Evolutionary conservation across 2,797 vertebrate genomes (phyloP).

Genomic region (Sylvilagus floridanus): DNA sequence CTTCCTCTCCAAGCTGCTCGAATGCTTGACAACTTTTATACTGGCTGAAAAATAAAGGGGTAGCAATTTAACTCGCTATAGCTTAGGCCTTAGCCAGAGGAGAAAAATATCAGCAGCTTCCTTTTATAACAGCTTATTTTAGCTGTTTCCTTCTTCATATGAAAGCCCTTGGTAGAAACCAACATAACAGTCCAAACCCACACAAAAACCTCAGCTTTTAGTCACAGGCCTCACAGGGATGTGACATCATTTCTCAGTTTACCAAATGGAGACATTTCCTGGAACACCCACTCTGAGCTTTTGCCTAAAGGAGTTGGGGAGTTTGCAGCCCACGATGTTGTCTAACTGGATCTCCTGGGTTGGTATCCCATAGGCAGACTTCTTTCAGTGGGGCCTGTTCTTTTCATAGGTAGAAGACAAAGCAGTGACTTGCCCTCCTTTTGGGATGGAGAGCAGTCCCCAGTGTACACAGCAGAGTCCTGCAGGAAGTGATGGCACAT

Average conservation of each 20-base stretch:
- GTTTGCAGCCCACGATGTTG: background rate
- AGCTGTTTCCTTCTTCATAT: conserved; percentile 52
- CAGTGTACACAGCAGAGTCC: background rate
- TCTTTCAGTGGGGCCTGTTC: background rate
- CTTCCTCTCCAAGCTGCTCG: conserved; percentile 26
- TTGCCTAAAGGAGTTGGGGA: background rate
- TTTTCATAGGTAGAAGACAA: background rate
- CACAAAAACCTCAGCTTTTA: conserved; percentile 70
- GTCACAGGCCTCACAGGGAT: conserved; percentile 66
- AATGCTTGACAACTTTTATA: conserved; percentile 19
- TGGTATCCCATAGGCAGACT: background rate
- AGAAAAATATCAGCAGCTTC: conserved; percentile 49
- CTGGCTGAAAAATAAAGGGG: conserved; percentile 37
- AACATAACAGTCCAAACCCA: background rate
- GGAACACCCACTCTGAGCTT: background rate
- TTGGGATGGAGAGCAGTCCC: background rate
- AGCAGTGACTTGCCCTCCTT: conserved; percentile 3
- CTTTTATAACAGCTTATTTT: conserved; percentile 55
- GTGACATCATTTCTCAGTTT: conserved; percentile 64
- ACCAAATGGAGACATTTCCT: conserved; percentile 45
- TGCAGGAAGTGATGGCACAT: background rate
- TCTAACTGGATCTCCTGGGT: background rate
- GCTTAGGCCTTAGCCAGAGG: conserved; percentile 11
- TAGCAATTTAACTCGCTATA: conserved; percentile 12
- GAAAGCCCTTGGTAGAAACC: conserved; percentile 38